These are phyloP conservation scores for Recurvirostra avosetta DNA, from an alignment of 2,113 vertebrate genomes.

Conservation along the genomic window DNA sequence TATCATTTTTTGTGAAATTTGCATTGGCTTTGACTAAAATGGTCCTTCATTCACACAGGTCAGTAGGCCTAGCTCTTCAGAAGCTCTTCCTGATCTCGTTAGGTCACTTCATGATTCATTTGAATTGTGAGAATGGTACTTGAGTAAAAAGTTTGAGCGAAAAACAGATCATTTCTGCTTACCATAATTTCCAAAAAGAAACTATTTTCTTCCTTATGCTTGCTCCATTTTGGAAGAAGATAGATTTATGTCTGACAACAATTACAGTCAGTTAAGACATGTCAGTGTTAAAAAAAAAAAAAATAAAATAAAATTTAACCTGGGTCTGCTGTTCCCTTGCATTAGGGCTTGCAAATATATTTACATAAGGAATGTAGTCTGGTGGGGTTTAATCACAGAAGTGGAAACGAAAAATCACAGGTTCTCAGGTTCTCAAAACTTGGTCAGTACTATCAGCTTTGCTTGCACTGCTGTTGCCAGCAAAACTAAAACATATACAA, in stretches of 20 bases:
- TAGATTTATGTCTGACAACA: neutral
- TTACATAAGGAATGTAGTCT: neutral
- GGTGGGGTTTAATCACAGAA: neutral
- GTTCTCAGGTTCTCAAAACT: neutral
- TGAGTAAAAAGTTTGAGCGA: neutral
- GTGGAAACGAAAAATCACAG: neutral
- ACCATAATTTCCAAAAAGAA: neutral
- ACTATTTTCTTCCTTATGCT: neutral
- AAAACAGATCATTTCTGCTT: neutral
- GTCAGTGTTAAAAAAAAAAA: neutral
- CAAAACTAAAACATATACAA: neutral
- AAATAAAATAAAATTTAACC: neutral
- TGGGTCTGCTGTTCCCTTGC: neutral
- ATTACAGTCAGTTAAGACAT: neutral
- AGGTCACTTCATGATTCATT: neutral
- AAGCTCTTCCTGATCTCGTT: neutral
- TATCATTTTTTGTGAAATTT: neutral
- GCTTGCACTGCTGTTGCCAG: neutral
- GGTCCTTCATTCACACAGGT: neutral
- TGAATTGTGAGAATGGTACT: neutral
- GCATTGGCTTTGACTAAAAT: neutral
- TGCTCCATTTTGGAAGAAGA: neutral
- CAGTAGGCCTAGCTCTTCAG: neutral
- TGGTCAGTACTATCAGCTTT: neutral
- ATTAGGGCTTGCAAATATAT: neutral